Percentiles rank a stretch among this genome's conserved stretches.
These are phyloP conservation scores for Exephanes ischioxanthus DNA, from an alignment of 2,888 invertebrate species.

Conservation along the genomic window DNA sequence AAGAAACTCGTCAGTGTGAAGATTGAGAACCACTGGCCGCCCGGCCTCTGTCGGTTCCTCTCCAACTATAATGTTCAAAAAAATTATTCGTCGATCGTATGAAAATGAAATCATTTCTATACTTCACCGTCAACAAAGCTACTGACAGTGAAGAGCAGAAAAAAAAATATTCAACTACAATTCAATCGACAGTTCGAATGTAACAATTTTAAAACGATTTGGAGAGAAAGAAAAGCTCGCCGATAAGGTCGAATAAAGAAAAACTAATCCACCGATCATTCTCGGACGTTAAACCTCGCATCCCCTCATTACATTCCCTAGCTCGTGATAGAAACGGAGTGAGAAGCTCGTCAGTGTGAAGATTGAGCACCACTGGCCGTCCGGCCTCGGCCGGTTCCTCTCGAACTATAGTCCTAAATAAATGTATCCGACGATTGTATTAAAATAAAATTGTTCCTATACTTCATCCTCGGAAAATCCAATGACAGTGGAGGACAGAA, in stretches of 20 bases:
- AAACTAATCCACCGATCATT: background rate
- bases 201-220: too few species aligned
- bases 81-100: background rate
- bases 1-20: constrained; percentile 44
- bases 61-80: background rate
- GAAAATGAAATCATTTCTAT: background rate
- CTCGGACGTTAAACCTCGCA: background rate
- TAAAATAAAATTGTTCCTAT: background rate
- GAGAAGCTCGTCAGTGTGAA: constrained; percentile 45
- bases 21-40: constrained; percentile 57
- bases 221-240: too few species aligned
- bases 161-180: background rate
- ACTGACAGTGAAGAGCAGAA: background rate
- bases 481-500: background rate
- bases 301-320: constrained; percentile 28
- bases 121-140: constrained; percentile 1
- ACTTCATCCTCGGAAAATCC: background rate
- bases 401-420: background rate
- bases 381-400: constrained; percentile 40
- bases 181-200: background rate
- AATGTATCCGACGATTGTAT: background rate
- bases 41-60: constrained; percentile 38
- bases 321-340: constrained; percentile 40
- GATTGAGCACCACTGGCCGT: constrained; percentile 58
- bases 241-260: background rate